Evolutionary conservation across 2,888 invertebrate species (phyloP), one percentile per base, ranked within the genome.

Genomic region (Orthonychiurus folsomi): DNA sequence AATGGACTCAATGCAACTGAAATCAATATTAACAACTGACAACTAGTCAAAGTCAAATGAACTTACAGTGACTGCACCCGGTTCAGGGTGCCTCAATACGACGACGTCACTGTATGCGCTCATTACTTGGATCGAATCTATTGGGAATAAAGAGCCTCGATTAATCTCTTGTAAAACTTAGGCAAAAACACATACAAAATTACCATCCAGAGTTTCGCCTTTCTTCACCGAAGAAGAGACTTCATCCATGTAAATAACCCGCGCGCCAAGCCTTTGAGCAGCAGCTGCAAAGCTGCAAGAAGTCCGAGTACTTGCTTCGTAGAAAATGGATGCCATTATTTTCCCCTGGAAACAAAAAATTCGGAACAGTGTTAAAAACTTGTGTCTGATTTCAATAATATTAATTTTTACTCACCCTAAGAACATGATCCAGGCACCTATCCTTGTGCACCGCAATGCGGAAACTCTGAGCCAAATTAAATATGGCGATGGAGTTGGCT

Each of bases 281-380:
- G 99, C 99, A 0, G 93, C 91, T 0, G 91, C 84, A 80, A 99
- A 99, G 76, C 96, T 97, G 76, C 92, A 91, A 73, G 88, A 87
- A 0, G 99, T 99, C 65, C 99, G 83, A 0, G 99, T 99, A 76
- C 95, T 96, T 0, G 88, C 93, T 82, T 99, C 99, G 78, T 93
- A 99, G 78, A 99, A 99, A 75, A 99, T 85, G 0, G 90, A 91
- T 2, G 94, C 89, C 91, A 99, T 89, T 2, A 96, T 83, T 80
- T 93, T 94, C 50, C 95, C 95, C 82, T 85, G 73, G 5, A 60
- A 64, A 60, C 47, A 61, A 55, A 53, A 63, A 28, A 9, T 56
- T 9, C 20, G 21, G 64, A 24, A 55, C n/a, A 26, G 50, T 37
- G 20, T 50, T n/a, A 27, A 59, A 37, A 28, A 37, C 1, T 47